These are phyloP conservation scores for Pseudochirops corinnae DNA, from an alignment of 2,797 vertebrate species.

Conservation along the genomic window DNA sequence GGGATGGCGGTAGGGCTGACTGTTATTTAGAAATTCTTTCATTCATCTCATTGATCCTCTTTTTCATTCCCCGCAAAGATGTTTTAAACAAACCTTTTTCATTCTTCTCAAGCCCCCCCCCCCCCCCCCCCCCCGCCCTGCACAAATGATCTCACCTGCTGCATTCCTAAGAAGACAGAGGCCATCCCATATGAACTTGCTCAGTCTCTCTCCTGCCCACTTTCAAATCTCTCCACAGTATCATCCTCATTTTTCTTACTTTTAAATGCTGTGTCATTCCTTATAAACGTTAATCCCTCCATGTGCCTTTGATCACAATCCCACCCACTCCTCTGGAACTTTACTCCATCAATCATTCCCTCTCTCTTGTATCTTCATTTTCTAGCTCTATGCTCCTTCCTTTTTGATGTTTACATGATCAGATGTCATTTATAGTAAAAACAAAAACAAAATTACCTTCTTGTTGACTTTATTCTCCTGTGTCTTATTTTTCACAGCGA, in stretches of 20 bases:
- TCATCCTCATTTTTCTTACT: background rate
- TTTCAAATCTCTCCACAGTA: background rate
- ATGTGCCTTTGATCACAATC: background rate
- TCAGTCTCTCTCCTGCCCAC: background rate
- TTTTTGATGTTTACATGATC: background rate
- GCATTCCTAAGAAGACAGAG: background rate
- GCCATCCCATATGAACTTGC: background rate
- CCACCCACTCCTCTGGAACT: background rate
- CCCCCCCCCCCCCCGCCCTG: background rate
- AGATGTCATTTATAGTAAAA: background rate
- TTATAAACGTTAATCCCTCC: background rate
- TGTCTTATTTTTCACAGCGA: background rate
- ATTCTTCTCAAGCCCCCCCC: background rate
- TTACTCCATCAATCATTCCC: background rate
- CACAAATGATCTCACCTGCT: background rate
- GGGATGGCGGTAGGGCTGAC: background rate
- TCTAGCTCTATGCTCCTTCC: background rate
- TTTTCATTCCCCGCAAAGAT: background rate
- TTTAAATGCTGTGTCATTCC: background rate
- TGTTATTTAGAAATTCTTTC: background rate
- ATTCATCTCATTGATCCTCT: background rate
- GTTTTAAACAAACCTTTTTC: background rate
- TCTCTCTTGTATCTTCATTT: background rate
- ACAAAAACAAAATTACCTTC: background rate
- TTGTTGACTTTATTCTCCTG: background rate